Conservation (phyloP, 2,888 invertebrate genomes). For the Erebia aethiops region DNA sequence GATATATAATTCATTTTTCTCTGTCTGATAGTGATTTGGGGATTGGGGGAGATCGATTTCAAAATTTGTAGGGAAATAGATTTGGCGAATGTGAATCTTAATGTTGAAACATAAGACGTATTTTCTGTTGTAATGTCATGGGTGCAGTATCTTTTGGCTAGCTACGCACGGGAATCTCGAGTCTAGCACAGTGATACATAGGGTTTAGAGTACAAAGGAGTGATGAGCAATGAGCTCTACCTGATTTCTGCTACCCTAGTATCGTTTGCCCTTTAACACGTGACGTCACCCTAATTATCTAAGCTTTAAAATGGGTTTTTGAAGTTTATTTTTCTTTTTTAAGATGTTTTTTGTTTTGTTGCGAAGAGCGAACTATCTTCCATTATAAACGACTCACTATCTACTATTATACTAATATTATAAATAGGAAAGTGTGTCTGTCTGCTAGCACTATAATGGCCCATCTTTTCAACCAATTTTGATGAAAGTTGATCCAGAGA, state of each 20-base stretch:
- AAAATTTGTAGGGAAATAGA: constrained; percentile 1
- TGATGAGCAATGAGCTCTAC: constrained; percentile 42
- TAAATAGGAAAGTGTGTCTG: too few species aligned
- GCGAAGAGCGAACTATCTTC: not conserved
- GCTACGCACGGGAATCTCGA: constrained; percentile 21
- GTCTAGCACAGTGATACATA: constrained; percentile 9
- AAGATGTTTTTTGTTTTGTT: not conserved
- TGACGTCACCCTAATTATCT: constrained; percentile 61
- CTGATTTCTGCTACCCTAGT: constrained; percentile 59
- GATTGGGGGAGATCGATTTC: constrained; percentile 28
- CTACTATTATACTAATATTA: too few species aligned
- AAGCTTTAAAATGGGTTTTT: too few species aligned
- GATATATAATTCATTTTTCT: not conserved
- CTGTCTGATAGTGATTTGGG: not conserved
- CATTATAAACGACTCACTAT: too few species aligned
- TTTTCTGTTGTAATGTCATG: constrained; percentile 5
- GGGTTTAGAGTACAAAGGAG: constrained; percentile 6
- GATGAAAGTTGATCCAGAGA: too few species aligned
- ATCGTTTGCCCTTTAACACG: constrained; percentile 67
- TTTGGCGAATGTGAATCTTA: constrained; percentile 12
- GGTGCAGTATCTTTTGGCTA: constrained; percentile 26
- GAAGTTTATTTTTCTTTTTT: too few species aligned
- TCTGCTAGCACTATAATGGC: too few species aligned
- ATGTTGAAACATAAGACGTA: not conserved
- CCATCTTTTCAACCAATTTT: too few species aligned